Evolutionary conservation across 2,797 vertebrate genomes (phyloP), one percentile per base, ranked within the genome.

Genomic region (Hipposideros larvatus): DNA sequence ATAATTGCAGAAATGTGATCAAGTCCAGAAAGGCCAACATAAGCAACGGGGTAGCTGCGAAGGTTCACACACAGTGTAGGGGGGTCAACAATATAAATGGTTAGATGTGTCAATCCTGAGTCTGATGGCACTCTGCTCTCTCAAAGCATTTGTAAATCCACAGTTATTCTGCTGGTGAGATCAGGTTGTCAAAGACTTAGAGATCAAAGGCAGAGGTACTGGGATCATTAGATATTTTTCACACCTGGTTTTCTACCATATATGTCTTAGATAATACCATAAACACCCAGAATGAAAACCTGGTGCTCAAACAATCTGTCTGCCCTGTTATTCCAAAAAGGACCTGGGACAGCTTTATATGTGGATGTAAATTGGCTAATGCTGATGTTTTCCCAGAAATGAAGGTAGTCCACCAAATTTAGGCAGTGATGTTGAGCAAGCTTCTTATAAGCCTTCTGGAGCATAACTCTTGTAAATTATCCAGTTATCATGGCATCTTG

Each of bases 341-440:
- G 34, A 55, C 10, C 55, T 43, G 26, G 63, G 48, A 85, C 51
- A 74, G 21, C 34, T 94, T 90, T 91, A 88, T 86, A 63, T 77
- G 31, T 75, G 78, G 80, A 87, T 21, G 0, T 93, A 93, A 91
- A 86, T 85, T 91, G 70, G 34, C 66, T 93, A 93, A 74, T 93
- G n/a, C 63, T 90, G 66, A 84, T 93, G 24, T 87, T 87, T 94
- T 96, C 90, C 91, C 91, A 95, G 65, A 96, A 97, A 90, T 92
- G 74, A 97, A 85, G 48, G 57, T 94, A 96, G 53, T 78, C 80
- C 82, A 96, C 78, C 77, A 95, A 93, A 96, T 95, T 86, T 95
- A 95, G 53, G 28, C 78, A 92, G 41, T 94, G 78, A 92, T 11
- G 7, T 86, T 95, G 77, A 97, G 57, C 88, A 82, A 95, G 53